These are phyloP conservation scores for Temnothorax unifasciatus DNA, from an alignment of 2,888 invertebrate species.

Conservation along the genomic window DNA sequence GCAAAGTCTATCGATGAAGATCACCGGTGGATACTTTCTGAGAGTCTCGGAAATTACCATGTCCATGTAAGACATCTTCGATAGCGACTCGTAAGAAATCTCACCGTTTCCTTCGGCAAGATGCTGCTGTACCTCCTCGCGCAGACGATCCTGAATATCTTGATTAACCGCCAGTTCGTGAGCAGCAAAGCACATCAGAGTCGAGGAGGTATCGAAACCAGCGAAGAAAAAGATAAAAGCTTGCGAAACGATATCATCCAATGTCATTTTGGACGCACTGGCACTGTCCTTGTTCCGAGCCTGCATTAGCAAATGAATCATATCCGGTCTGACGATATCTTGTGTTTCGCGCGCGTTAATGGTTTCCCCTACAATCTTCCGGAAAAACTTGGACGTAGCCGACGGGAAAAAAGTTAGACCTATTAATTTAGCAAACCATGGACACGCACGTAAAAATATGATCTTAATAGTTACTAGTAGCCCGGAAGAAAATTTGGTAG, in stretches of 20 bases:
- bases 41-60: no score
- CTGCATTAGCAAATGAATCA: conserved; percentile 88
- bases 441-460: not conserved
- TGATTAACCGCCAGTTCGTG: not conserved
- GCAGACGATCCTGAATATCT: not conserved
- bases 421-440: not conserved
- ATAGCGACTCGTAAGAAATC: no score
- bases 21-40: not conserved
- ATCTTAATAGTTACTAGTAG: not conserved
- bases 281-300: conserved; percentile 73
- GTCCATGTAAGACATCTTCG: no score
- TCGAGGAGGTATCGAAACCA: not conserved
- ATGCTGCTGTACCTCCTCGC: conserved; percentile 3
- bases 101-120: conserved; percentile 33
- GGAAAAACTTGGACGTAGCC: no score
- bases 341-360: no score
- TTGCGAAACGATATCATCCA: not conserved
- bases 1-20: not conserved
- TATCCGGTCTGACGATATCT: no score
- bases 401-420: no score
- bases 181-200: not conserved
- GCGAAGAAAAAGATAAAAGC: not conserved
- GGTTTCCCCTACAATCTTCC: no score
- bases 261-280: not conserved
- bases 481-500: not conserved